Base-by-base conservation (phyloP, 2,113 vertebrate genomes). In the Suricata suricatta region DNA sequence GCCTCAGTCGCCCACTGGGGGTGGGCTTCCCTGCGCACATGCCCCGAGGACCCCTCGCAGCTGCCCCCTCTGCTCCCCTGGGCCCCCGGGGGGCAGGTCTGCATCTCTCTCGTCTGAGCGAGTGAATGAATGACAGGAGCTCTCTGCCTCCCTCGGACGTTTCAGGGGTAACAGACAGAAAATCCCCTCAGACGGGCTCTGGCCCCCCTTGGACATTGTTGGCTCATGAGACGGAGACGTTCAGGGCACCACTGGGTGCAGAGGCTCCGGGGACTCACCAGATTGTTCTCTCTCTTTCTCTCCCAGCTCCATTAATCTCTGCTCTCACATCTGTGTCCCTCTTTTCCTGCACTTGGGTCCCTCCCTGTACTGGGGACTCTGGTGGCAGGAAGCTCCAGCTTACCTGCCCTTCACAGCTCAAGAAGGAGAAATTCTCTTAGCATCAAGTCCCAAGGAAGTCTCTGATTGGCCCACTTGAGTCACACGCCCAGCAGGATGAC, bases 351-450 rank as follows among this genome's bases (percentile, higher is more conserved):
- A 79, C 21, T 14, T 9, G 14, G 8, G 8, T 27, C 31, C 17
- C 12, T 10, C 14, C 7, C 0, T 1, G 7, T 16, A 2, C 54
- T 79, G 64, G 31, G 38, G 47, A 63, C 41, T 25, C 1, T 0
- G 10, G 35, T 3, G 25, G 23, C 77, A 77, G 54, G 69, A 60
- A n/a, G 35, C 33, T 35, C 57, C 31, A 29, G 50, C 3, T 47
- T 41, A 1, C 5, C 3, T 5, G 44, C 27, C 41, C 57, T 52
- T 66, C 35, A 5, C 0, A 52, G 57, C 35, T 60, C 10, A 35
- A 52, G n/a, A 85, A 50, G 17, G 69, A 74, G 52, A 44, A 33
- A 13, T 41, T 15, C 35, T 29, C 1, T 1, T 4, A 31, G 63
- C 33, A 11, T 60, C 29, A 31, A 23, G 72, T 88, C 85, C 90